Base-by-base conservation (phyloP, 2,113 vertebrate species). In the Aepyceros melampus region DNA sequence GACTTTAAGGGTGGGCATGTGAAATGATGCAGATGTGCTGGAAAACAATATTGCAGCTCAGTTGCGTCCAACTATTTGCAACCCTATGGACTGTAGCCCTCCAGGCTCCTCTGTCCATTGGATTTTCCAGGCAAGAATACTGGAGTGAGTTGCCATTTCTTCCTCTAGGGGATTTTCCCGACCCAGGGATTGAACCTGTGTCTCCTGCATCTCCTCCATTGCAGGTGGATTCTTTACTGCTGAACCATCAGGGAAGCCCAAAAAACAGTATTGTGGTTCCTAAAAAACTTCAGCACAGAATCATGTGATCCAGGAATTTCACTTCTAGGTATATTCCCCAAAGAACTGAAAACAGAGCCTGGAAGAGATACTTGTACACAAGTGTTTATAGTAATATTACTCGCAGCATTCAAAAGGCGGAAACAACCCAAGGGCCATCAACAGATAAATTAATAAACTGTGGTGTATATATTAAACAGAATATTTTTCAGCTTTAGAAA, bases 21-120 rank as follows among this genome's bases (percentile, higher is more conserved):
- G 43, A 88, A 67, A 64, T 81, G 14, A 47, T 45, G 10, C 36
- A n/a, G 9, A 58, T 55, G 23, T 23, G 45, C 9, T 82, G 31
- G 47, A 88, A 82, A 82, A 55, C 21, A 43, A 23, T 36, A 40
- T 2, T 36, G 67, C n/a, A 71, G 67, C 67, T 40, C 19, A 36
- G 67, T 12, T 71, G n/a, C 1, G 0, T 71, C n/a, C 0, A 2
- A 21, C 10, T 71, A 36, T 71, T 36, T 36, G n/a, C 19, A 71
- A 23, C 67, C 19, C 19, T 36, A 23, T 40, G n/a, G n/a, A 71
- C 19, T 71, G 10, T 36, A 23, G 67, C 19, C 67, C 67, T 36
- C 67, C 67, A 71, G n/a, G n/a, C 19, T 36, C 67, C 67, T 36
- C 67, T 71, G 67, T 71, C n/a, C 64, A 36, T 71, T 71, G n/a